Evolutionary conservation across 1,140 invertebrate genomes (phyloP).

Genomic region (Coenobita brevimanus): DNA sequence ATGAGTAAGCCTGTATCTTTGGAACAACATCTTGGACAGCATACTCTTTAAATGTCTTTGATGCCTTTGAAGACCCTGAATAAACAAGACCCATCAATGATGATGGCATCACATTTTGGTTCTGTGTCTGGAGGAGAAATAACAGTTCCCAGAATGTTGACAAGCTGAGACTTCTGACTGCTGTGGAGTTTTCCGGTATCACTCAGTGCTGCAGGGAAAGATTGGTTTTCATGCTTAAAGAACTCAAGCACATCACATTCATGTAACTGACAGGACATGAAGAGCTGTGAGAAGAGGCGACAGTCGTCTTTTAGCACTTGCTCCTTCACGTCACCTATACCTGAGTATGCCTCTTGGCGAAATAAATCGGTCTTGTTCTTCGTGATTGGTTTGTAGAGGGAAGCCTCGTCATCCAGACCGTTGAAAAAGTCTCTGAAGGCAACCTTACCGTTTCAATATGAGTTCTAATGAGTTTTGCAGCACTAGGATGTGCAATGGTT

Average conservation of each 20-base stretch:
- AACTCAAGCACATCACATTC: conserved; percentile 21
- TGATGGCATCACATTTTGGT: conserved; percentile 18
- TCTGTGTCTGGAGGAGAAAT: conserved; percentile 11
- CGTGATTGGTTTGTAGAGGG: not conserved
- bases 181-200: conserved; percentile 16
- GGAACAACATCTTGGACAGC: conserved; percentile 3
- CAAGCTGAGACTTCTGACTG: conserved; percentile 14
- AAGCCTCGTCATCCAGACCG: conserved; percentile 13
- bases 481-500: conserved; percentile 12
- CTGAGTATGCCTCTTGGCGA: too few relatives aligned
- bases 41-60: conserved; percentile 19
- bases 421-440: not conserved
- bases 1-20: conserved; percentile 10
- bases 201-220: conserved; percentile 26
- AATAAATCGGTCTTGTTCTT: not conserved
- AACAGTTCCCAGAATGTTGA: conserved; percentile 11
- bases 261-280: conserved; percentile 12
- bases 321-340: too few relatives aligned
- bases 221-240: conserved; percentile 12
- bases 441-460: not conserved
- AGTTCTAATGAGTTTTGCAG: conserved; percentile 19
- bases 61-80: conserved; percentile 5
- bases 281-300: conserved; percentile 19
- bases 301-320: conserved; percentile 17
- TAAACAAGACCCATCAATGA: conserved; percentile 25